A percentile compares a stretch with the other conserved stretches of the same genome.
Evolutionary conservation across 2,113 vertebrate genomes (phyloP).

Genomic region (Tenebrosternarchus preto): DNA sequence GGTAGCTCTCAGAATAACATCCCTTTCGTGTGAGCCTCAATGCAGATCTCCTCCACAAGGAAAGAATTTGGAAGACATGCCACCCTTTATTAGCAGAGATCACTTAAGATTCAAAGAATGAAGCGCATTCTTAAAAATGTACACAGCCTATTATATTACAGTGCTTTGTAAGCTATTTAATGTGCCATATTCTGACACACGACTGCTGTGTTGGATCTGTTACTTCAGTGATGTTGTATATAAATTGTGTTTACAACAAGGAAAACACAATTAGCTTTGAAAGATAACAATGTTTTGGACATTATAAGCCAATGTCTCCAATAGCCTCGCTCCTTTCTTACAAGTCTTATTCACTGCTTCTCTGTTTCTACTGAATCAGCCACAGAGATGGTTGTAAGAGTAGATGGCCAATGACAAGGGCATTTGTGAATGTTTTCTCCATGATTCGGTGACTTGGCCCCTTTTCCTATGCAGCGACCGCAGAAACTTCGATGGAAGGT

Average conservation of each 20-base stretch:
- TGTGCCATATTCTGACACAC: background rate
- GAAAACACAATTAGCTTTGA: background rate
- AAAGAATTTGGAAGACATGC: slow-evolving; percentile 18
- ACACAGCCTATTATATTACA: slow-evolving; percentile 8
- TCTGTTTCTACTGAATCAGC: background rate
- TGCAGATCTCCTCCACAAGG: slow-evolving; percentile 11
- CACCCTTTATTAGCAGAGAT: slow-evolving; percentile 11
- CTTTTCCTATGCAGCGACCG: slow-evolving; percentile 42
- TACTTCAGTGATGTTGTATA: background rate
- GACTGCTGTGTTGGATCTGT: background rate
- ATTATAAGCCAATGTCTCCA: background rate
- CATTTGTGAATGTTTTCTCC: slow-evolving; percentile 16
- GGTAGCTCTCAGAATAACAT: slow-evolving; percentile 48
- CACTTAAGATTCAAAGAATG: slow-evolving; percentile 36
- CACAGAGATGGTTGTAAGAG: slow-evolving; percentile 2
- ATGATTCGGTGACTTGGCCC: slow-evolving; percentile 4
- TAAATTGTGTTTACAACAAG: background rate
- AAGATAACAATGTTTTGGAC: background rate
- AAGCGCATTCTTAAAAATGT: slow-evolving; percentile 33
- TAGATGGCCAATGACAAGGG: slow-evolving; percentile 11
- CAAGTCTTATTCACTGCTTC: background rate
- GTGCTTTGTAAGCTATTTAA: background rate
- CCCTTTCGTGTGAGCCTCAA: slow-evolving; percentile 16
- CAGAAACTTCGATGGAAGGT: slow-evolving; percentile 18
- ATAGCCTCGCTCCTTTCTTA: background rate